A percentile compares a stretch with the other conserved stretches of the same genome.
Conservation (phyloP, 2,797 vertebrate species). For the Toxotes lorentzi region DNA sequence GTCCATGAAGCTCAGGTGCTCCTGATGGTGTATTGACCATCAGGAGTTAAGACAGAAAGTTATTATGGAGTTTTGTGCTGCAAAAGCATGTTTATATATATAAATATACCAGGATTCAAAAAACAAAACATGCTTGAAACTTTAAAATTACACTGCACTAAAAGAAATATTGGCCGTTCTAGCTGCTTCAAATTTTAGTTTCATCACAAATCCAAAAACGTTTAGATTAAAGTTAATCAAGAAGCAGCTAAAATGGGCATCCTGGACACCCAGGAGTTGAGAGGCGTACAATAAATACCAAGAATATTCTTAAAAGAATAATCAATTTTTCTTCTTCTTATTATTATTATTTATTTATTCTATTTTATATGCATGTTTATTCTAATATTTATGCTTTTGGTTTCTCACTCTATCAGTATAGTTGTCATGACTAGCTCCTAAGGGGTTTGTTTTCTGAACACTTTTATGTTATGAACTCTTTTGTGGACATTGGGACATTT, state of each 20-base stretch:
- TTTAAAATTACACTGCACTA: neutral
- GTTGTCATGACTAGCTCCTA: too few relatives aligned
- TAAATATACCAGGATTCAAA: too few relatives aligned
- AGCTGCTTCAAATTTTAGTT: neutral
- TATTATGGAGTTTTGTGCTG: neutral
- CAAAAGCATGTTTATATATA: neutral
- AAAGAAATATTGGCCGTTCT: neutral
- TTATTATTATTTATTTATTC: neutral
- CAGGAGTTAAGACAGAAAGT: neutral
- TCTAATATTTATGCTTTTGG: neutral
- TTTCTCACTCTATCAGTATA: neutral
- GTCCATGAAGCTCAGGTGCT: conserved; percentile 4
- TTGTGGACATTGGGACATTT: too few relatives aligned
- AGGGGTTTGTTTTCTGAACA: too few relatives aligned
- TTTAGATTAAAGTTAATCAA: neutral
- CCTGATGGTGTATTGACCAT: neutral
- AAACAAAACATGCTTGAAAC: neutral
- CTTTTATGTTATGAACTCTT: too few relatives aligned
- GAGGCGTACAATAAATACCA: neutral
- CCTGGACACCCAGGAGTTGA: too few relatives aligned
- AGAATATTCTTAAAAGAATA: neutral
- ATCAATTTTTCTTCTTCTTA: too few relatives aligned
- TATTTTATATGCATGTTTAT: neutral
- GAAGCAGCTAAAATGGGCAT: neutral
- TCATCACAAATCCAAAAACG: neutral